These are phyloP conservation scores for Pinna nobilis DNA, from an alignment of 1,140 invertebrate species.

Conservation along the genomic window DNA sequence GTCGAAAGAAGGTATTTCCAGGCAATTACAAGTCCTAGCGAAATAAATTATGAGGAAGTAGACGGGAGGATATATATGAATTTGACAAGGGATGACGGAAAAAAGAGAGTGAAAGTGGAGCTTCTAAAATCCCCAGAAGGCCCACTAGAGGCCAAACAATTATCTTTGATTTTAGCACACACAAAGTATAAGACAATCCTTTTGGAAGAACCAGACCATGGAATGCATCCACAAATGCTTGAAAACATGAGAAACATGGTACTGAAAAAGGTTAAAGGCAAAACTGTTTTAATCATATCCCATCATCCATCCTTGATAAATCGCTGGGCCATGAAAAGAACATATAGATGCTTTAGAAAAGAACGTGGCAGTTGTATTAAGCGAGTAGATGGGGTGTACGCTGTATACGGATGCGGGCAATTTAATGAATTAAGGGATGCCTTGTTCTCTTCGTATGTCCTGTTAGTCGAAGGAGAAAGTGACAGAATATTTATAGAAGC, in stretches of 20 bases:
- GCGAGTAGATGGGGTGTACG: no score
- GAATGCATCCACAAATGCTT: slow-evolving; percentile 37
- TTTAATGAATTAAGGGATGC: no score
- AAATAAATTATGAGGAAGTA: neutral
- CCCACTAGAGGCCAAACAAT: slow-evolving; percentile 29
- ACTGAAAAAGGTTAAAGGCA: neutral
- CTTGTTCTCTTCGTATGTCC: no score
- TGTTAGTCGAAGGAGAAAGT: no score
- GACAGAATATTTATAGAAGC: no score
- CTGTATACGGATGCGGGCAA: no score
- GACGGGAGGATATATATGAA: neutral
- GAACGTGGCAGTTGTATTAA: no score
- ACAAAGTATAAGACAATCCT: slow-evolving; percentile 12
- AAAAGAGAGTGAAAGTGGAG: neutral
- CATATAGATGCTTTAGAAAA: no score
- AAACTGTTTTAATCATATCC: slow-evolving; percentile 16
- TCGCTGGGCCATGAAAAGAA: no score
- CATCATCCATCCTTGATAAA: slow-evolving; percentile 29
- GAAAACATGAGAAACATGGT: slow-evolving; percentile 15
- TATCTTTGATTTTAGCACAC: slow-evolving; percentile 28
- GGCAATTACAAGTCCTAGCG: neutral
- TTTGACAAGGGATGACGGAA: neutral
- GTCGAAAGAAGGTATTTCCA: neutral
- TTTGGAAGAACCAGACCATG: slow-evolving; percentile 31
- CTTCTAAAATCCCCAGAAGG: slow-evolving; percentile 35